Evolutionary conservation across 2,888 invertebrate genomes (phyloP), one percentile per base, ranked within the genome.

Genomic region (Chymomyza procnemis): DNA sequence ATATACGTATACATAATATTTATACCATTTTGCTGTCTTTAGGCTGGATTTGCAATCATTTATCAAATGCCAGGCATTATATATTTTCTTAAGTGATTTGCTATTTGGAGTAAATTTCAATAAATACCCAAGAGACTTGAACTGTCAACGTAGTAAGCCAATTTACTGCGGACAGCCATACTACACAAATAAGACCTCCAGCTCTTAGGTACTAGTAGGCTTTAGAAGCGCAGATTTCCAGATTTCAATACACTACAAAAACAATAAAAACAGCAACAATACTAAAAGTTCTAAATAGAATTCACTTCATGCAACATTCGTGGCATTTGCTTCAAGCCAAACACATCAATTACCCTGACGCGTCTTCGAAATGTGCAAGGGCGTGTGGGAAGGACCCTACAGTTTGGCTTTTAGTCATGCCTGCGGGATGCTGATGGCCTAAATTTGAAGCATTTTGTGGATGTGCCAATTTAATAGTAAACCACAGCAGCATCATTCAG

Each of bases 91-190:
- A 81, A 87, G 87, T 81, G 85, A 79, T 81, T 85, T 63, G 73
- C 82, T 67, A 82, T 79, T 69, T 69, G 75, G 67, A 85, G 75
- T 85, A 85, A 79, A 87, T 85, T 81, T 81, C 87, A 85, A 87
- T 81, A 85, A 81, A 81, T 75, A 79, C 81, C 81, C 77, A 54
- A 52, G 68, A 75, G 81, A 75, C 83, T 85, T 82, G 75, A 73
- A 72, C 81, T 81, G 87, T 85, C 87, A 85, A 87, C 87, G 77
- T 82, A 85, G 79, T 87, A 81, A 81, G 87, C 81, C 81, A 81
- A 81, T 81, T 85, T 81, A 30, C 30, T 22, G n/a, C 8, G 30
- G 79, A 77, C 63, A 41, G 34, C 34, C 3, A 12, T 12, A 41
- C 34, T 30, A 57, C 57, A 61, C 64, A 14, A 9, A 16, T 4